A percentile compares a stretch with the other conserved stretches of the same genome.
These are phyloP conservation scores for Anas georgica DNA, from an alignment of 2,797 vertebrate species.

Conservation along the genomic window DNA sequence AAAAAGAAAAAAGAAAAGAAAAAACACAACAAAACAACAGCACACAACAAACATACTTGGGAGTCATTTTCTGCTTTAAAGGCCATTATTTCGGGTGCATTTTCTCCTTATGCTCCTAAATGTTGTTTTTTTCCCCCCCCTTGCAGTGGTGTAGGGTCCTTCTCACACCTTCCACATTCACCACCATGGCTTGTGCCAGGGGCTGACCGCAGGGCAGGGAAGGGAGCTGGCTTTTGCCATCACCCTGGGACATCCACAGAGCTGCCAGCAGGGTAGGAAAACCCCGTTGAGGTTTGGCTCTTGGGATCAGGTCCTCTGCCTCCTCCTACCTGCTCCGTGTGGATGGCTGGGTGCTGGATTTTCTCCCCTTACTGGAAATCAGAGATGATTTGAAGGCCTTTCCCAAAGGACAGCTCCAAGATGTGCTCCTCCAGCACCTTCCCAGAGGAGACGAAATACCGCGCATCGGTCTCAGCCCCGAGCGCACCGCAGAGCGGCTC, in stretches of 20 bases:
- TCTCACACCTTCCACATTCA: accelerated
- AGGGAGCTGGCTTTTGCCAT: background rate
- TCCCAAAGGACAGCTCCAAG: background rate
- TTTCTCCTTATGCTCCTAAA: background rate
- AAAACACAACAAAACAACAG: no score
- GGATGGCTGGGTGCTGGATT: background rate
- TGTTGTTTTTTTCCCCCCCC: background rate
- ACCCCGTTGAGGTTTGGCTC: background rate
- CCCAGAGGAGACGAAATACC: background rate
- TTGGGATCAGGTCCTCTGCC: accelerated
- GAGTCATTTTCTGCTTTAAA: background rate
- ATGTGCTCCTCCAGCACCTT: background rate
- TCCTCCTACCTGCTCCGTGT: background rate
- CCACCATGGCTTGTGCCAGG: accelerated
- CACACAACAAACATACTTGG: background rate
- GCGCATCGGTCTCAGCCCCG: background rate
- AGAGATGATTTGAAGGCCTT: background rate
- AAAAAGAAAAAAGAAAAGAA: background rate
- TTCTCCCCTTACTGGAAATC: background rate
- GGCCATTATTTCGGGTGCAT: background rate
- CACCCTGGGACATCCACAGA: background rate
- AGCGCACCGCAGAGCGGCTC: background rate
- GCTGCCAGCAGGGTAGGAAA: background rate
- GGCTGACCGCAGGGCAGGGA: background rate
- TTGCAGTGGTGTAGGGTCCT: accelerated